Percentiles rank a stretch among this genome's conserved stretches.
Evolutionary conservation across 2,113 vertebrate species (phyloP).

Genomic region (Microtus pennsylvanicus): DNA sequence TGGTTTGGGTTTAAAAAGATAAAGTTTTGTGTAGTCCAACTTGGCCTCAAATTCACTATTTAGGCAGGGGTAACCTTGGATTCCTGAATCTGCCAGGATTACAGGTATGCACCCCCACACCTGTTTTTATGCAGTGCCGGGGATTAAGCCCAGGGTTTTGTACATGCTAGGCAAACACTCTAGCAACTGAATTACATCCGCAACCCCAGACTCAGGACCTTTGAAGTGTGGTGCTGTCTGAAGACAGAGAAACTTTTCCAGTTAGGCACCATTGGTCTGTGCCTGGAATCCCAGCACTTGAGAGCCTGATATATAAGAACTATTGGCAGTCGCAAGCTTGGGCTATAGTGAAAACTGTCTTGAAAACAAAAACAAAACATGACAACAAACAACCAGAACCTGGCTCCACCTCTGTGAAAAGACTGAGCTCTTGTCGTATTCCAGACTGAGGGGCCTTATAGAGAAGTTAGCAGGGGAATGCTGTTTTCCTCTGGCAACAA

Average conservation of each 20-base stretch:
- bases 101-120: not conserved
- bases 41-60: not conserved
- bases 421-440: not conserved
- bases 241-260: not conserved
- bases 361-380: not conserved
- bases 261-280: not conserved
- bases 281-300: not conserved
- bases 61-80: not conserved
- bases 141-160: not conserved
- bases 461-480: not conserved
- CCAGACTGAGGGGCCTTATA: not conserved
- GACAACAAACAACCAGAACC: not conserved
- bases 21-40: not conserved
- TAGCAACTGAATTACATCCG: not conserved
- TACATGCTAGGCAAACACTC: not conserved
- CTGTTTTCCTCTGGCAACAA: not conserved
- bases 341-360: not conserved
- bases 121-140: not conserved
- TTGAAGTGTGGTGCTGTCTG: not conserved
- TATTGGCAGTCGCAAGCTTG: not conserved
- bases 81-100: not conserved
- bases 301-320: not conserved
- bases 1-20: not conserved
- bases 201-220: not conserved
- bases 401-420: not conserved